Evolutionary conservation across 2,113 vertebrate species (phyloP).

Genomic region (Heterochromis multidens): DNA sequence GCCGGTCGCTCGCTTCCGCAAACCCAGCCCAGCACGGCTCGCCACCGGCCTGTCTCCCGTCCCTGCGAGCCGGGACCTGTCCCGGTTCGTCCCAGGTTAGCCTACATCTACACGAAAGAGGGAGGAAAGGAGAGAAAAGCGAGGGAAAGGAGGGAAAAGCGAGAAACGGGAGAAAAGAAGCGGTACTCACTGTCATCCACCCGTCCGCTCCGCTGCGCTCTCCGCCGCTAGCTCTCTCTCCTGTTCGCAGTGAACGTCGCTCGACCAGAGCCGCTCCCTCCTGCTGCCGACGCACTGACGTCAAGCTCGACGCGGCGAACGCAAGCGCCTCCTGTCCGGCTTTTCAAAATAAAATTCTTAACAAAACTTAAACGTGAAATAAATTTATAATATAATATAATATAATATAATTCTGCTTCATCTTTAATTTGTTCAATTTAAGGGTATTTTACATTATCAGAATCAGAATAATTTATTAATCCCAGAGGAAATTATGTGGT

Average conservation of each 20-base stretch:
- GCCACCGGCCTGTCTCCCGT: constrained; percentile 18
- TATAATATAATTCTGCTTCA: neutral
- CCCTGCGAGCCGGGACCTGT: neutral
- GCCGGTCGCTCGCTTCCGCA: constrained; percentile 67
- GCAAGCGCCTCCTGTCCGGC: fast-evolving
- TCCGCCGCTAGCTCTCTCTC: constrained; percentile 26
- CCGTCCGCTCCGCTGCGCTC: constrained; percentile 41
- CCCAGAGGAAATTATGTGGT: no score
- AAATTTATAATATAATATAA: neutral
- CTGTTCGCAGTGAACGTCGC: constrained; percentile 26
- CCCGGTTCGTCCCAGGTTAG: neutral
- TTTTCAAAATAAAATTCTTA: constrained; percentile 33
- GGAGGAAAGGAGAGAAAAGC: neutral
- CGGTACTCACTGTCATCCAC: constrained; percentile 65
- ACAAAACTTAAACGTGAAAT: neutral
- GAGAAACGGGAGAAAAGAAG: constrained; percentile 12
- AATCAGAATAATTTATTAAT: no score
- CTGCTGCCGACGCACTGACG: constrained; percentile 28
- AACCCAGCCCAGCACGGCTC: constrained; percentile 52
- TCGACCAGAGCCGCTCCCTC: constrained; percentile 71
- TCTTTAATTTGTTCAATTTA: no score
- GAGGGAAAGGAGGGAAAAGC: neutral
- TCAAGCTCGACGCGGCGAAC: neutral
- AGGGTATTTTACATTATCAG: neutral
- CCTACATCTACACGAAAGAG: neutral